Percentiles rank a stretch among this genome's conserved stretches.
Evolutionary conservation across 2,797 vertebrate genomes (phyloP).

Genomic region (Phrynocephalus forsythii): DNA sequence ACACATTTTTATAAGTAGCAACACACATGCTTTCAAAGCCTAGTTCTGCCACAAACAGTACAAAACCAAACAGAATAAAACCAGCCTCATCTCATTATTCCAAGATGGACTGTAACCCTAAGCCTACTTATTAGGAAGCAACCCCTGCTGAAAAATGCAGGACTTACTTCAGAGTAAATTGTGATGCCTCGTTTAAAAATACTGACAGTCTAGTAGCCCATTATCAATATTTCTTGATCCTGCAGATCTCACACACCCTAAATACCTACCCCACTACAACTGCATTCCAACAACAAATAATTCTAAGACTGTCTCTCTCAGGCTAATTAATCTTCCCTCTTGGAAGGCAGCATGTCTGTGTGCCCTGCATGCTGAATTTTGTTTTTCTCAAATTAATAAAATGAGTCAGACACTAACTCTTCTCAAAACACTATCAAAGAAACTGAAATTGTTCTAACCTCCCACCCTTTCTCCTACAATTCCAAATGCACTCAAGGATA

Average conservation of each 20-base stretch:
- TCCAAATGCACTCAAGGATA: neutral
- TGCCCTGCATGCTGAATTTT: neutral
- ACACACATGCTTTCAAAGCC: neutral
- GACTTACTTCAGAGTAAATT: neutral
- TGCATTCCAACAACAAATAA: neutral
- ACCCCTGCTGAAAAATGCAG: neutral
- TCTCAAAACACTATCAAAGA: neutral
- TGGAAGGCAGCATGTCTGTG: neutral
- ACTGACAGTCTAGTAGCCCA: neutral
- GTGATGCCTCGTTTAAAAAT: neutral
- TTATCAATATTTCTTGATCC: conserved; percentile 4
- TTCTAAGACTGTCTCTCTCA: neutral
- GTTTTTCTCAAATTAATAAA: neutral
- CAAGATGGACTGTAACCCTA: neutral
- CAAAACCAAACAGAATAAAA: neutral
- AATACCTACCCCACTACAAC: neutral
- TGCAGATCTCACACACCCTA: neutral
- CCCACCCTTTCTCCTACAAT: neutral
- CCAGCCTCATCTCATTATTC: neutral
- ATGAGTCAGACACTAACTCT: neutral
- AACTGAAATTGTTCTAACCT: neutral
- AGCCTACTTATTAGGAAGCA: too few species aligned
- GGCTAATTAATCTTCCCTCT: neutral
- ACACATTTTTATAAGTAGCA: neutral
- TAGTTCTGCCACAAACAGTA: neutral